Evolutionary conservation across 2,888 invertebrate genomes (phyloP).

Genomic region (Biston betularia): DNA sequence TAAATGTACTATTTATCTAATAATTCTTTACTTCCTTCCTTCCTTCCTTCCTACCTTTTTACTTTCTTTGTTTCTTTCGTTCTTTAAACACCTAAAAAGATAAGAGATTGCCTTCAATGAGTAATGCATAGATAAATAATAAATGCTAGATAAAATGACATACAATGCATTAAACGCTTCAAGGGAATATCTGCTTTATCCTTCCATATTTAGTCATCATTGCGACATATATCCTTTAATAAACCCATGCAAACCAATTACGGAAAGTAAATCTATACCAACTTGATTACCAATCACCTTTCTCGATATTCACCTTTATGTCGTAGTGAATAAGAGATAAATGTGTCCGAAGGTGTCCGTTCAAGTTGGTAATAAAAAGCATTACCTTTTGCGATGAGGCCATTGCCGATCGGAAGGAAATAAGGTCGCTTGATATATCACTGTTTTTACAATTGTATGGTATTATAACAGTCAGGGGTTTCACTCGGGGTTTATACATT

Average conservation of each 20-base stretch:
- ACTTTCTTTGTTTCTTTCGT: too few species aligned
- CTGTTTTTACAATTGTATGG: constrained; percentile 23
- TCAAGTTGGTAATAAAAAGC: constrained; percentile 26
- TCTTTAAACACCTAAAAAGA: too few species aligned
- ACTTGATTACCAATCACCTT: neutral
- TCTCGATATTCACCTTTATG: constrained; percentile 1
- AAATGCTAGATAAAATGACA: neutral
- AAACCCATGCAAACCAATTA: constrained; percentile 16
- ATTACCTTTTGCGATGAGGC: constrained; percentile 44
- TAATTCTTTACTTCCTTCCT: too few species aligned
- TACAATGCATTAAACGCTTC: neutral
- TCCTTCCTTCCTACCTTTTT: too few species aligned
- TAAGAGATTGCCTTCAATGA: neutral
- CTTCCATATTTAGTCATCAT: neutral
- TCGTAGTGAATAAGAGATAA: neutral
- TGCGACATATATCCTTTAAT: constrained; percentile 19
- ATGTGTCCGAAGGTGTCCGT: neutral
- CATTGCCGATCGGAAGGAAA: constrained; percentile 53
- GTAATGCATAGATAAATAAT: neutral
- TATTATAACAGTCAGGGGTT: neutral
- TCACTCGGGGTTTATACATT: too few species aligned
- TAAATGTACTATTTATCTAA: too few species aligned
- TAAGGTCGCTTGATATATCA: constrained; percentile 43
- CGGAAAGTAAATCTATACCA: constrained; percentile 16
- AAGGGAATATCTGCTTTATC: neutral